A percentile compares a stretch with the other conserved stretches of the same genome.
phyloP scores from a whole-genome alignment of 2,797 vertebrate species.

The Pagetopsis macropterus region DNA sequence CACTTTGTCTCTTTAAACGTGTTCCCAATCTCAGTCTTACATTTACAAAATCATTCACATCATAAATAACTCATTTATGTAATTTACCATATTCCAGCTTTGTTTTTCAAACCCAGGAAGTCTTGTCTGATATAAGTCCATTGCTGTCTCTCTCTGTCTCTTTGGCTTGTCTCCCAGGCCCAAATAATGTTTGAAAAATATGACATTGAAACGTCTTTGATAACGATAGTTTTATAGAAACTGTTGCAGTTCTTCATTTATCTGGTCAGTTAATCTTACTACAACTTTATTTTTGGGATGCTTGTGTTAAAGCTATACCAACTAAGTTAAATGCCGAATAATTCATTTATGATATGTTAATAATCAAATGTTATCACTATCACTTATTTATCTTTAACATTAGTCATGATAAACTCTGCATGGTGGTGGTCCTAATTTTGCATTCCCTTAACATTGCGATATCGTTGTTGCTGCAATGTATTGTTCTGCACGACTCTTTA shows the following conservation, averaged over 20 bases:
- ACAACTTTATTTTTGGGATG: no score
- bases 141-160: neutral
- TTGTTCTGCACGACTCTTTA: neutral
- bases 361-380: slow-evolving; percentile 2
- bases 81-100: slow-evolving; percentile 5
- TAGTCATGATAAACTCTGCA: neutral
- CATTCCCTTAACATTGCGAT: neutral
- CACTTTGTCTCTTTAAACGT: neutral
- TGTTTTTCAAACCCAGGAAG: neutral
- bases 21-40: neutral
- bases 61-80: neutral
- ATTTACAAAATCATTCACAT: neutral
- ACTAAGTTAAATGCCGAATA: neutral
- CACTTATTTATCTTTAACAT: neutral
- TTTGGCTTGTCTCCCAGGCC: neutral
- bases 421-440: neutral
- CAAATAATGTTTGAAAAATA: neutral
- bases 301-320: neutral
- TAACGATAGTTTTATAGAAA: neutral
- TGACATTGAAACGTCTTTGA: neutral
- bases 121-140: slow-evolving; percentile 12
- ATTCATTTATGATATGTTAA: neutral
- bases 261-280: neutral
- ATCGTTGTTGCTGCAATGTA: neutral
- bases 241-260: neutral